Percentiles rank a stretch among this genome's conserved stretches.
Evolutionary conservation across 2,113 vertebrate species (phyloP).

Genomic region (Calyptommatus sinebrachiatus): DNA sequence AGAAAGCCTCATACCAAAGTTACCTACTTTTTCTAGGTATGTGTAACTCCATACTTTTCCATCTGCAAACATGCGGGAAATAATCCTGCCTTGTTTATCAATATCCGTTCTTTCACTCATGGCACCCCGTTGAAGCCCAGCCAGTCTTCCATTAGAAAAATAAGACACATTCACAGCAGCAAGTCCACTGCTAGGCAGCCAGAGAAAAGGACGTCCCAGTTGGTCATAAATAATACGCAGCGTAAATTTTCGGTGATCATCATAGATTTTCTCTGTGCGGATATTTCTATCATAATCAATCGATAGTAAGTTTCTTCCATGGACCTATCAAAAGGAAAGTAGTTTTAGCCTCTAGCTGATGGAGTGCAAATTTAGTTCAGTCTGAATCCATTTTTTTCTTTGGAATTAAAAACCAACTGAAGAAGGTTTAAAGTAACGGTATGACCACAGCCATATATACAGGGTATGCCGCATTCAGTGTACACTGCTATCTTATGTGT

Average conservation of each 20-base stretch:
- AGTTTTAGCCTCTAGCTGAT: not conserved
- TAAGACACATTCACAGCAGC: constrained; percentile 96
- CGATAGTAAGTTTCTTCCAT: constrained; percentile 92
- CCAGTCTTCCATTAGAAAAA: constrained; percentile 87
- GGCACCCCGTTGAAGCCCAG: constrained; percentile 92
- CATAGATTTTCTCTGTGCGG: constrained; percentile 97
- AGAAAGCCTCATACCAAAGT: not conserved
- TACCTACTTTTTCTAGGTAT: constrained; percentile 92
- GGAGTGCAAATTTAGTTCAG: too few species aligned
- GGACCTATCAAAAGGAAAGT: constrained; percentile 76
- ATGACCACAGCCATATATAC: too few species aligned
- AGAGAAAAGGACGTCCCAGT: constrained; percentile 92
- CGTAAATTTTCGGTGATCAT: constrained; percentile 96
- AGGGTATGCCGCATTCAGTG: too few species aligned
- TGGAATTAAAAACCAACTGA: too few species aligned
- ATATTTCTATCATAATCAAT: constrained; percentile 98
- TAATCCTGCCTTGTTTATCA: constrained; percentile 88
- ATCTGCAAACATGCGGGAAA: constrained; percentile 92
- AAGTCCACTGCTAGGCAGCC: constrained; percentile 95
- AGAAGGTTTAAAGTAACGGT: too few species aligned
- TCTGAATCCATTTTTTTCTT: too few species aligned
- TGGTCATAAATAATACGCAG: constrained; percentile 95
- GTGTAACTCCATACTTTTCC: constrained; percentile 99
- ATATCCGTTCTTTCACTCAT: constrained; percentile 96
- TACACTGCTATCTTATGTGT: too few species aligned